phyloP scores from a whole-genome alignment of 2,113 vertebrate species.

The Edolisoma coerulescens region DNA sequence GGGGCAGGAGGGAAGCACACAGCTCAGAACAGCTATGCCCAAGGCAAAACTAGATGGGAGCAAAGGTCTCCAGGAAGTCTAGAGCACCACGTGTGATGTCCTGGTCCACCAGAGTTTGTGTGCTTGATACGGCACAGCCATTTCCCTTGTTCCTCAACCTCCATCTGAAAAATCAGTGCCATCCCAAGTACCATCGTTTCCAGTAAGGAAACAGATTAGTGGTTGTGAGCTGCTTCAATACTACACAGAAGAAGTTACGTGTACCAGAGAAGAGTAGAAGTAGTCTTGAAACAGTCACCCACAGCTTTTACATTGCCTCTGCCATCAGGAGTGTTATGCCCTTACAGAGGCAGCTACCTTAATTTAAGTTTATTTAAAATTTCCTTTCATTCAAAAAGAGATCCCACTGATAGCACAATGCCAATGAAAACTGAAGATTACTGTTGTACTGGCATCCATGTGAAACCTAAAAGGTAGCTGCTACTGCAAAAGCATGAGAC shows the following conservation, averaged over 20 bases:
- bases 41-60: neutral
- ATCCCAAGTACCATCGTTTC: neutral
- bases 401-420: neutral
- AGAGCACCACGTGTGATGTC: rapidly evolving
- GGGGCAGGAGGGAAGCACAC: neutral
- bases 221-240: neutral
- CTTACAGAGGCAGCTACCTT: neutral
- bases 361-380: neutral
- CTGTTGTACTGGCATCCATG: neutral
- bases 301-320: neutral
- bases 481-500: neutral
- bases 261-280: rapidly evolving
- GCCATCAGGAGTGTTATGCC: neutral
- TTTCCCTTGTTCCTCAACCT: neutral
- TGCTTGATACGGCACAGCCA: neutral
- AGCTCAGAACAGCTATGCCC: neutral
- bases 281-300: neutral
- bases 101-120: neutral
- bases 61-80: neutral
- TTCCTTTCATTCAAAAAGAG: neutral
- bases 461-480: neutral
- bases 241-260: neutral
- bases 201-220: neutral
- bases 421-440: neutral
- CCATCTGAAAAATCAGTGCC: neutral